phyloP scores from a whole-genome alignment of 53 echinoderm and acorn worm species.

The Actinopyga echinites region DNA sequence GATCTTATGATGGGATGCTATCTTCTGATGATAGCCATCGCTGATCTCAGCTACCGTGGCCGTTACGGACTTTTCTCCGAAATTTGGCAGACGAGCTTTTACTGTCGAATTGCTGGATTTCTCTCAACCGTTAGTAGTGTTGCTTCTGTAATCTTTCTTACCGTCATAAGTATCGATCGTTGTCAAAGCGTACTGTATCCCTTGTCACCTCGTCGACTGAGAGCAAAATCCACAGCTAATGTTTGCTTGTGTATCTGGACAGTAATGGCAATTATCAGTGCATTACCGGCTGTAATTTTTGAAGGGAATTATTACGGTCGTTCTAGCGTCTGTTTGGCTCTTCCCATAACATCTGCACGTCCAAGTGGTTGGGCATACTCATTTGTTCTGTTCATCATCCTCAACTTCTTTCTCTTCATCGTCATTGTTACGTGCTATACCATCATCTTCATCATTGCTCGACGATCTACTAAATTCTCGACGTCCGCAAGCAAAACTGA shows the following conservation, averaged over 20 bases:
- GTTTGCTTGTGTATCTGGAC: constrained; percentile 52
- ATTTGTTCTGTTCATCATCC: constrained; percentile 23
- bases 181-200: constrained; percentile 50
- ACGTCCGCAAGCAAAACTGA: constrained; percentile 1
- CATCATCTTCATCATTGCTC: constrained; percentile 75
- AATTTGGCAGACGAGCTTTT: constrained; percentile 19
- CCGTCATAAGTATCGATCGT: constrained; percentile 57
- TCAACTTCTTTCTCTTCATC: constrained; percentile 54
- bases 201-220: constrained; percentile 18
- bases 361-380: constrained; percentile 91
- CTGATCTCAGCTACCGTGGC: constrained; percentile 17
- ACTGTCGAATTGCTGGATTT: constrained; percentile 37
- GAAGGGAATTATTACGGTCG: constrained; percentile 81
- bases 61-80: constrained; percentile 24
- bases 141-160: constrained; percentile 55
- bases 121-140: constrained; percentile 58
- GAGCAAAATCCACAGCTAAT: constrained; percentile 13
- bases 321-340: constrained; percentile 89
- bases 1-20: constrained; percentile 46
- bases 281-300: constrained; percentile 72
- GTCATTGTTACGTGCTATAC: constrained; percentile 76
- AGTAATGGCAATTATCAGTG: constrained; percentile 57
- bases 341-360: constrained; percentile 70
- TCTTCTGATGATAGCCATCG: constrained; percentile 20
- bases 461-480: constrained; percentile 58